A percentile compares a stretch with the other conserved stretches of the same genome.
These are phyloP conservation scores for Automeris io DNA, from an alignment of 2,888 invertebrate genomes.

Conservation along the genomic window DNA sequence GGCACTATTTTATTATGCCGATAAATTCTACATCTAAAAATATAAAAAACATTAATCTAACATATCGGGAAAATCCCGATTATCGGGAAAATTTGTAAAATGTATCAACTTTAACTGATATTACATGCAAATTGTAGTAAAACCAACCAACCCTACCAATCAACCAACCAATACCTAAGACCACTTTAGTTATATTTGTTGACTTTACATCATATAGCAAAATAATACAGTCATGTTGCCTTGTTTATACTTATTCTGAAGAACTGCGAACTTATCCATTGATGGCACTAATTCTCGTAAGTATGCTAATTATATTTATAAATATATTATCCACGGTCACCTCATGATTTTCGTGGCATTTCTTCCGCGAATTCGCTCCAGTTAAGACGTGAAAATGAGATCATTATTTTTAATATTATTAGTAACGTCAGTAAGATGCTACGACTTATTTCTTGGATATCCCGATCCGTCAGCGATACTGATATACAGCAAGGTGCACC, in stretches of 20 bases:
- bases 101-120: too few relatives aligned
- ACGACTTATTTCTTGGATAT: constrained; percentile 36
- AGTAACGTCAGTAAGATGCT: constrained; percentile 7
- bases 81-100: too few relatives aligned
- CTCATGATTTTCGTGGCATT: constrained; percentile 6
- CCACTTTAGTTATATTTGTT: too few relatives aligned
- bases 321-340: constrained; percentile 4
- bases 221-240: not conserved
- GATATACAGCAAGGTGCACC: constrained; percentile 53
- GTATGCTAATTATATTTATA: constrained; percentile 3
- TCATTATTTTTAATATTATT: not conserved
- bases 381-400: constrained; percentile 4
- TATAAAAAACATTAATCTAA: too few relatives aligned
- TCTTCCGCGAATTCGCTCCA: not conserved
- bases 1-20: too few relatives aligned
- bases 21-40: too few relatives aligned
- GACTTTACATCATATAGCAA: too few relatives aligned
- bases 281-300: constrained; percentile 4
- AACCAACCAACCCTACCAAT: too few relatives aligned
- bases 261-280: constrained; percentile 9
- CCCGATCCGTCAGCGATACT: constrained; percentile 45
- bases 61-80: too few relatives aligned
- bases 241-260: constrained; percentile 2
- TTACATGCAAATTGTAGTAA: too few relatives aligned
- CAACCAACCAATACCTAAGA: too few relatives aligned